Evolutionary conservation across 2,888 invertebrate genomes (phyloP).

Genomic region (Eremobia ochroleuca): DNA sequence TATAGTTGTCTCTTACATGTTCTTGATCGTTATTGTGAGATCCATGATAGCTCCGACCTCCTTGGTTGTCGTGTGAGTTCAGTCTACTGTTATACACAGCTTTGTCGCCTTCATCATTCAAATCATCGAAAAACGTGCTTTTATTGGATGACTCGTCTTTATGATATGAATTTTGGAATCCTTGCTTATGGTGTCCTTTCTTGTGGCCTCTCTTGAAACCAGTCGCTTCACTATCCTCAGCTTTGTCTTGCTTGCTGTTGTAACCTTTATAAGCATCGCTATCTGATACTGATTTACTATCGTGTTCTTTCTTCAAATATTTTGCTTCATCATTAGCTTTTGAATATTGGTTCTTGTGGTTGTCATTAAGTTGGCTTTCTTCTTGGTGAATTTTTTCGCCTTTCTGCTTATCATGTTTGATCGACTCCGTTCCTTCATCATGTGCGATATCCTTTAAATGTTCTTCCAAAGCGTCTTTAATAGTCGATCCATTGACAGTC

Average conservation of each 20-base stretch:
- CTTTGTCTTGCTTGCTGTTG: constrained; percentile 84
- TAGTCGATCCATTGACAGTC: constrained; percentile 78
- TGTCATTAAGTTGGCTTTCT: constrained; percentile 84
- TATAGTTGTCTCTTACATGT: constrained; percentile 82
- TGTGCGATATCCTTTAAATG: constrained; percentile 87
- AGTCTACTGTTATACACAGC: constrained; percentile 85
- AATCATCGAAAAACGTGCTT: constrained; percentile 93
- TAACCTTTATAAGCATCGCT: constrained; percentile 87
- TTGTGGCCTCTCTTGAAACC: constrained; percentile 90
- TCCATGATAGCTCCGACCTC: constrained; percentile 85
- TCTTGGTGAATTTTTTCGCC: constrained; percentile 87
- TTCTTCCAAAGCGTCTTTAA: constrained; percentile 88
- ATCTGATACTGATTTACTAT: constrained; percentile 85
- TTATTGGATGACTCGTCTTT: constrained; percentile 94
- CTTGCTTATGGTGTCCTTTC: constrained; percentile 93
- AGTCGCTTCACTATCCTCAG: constrained; percentile 83
- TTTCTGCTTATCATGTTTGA: constrained; percentile 86
- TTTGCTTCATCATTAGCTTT: constrained; percentile 88
- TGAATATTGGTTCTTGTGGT: constrained; percentile 85
- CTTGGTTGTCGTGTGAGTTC: constrained; percentile 85
- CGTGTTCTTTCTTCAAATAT: constrained; percentile 88
- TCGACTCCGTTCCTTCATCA: constrained; percentile 83
- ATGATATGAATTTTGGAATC: constrained; percentile 93
- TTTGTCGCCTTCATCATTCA: constrained; percentile 87
- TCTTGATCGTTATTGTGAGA: constrained; percentile 86